Evolutionary conservation across 2,888 invertebrate genomes (phyloP).

Genomic region (Proisotoma minuta): DNA sequence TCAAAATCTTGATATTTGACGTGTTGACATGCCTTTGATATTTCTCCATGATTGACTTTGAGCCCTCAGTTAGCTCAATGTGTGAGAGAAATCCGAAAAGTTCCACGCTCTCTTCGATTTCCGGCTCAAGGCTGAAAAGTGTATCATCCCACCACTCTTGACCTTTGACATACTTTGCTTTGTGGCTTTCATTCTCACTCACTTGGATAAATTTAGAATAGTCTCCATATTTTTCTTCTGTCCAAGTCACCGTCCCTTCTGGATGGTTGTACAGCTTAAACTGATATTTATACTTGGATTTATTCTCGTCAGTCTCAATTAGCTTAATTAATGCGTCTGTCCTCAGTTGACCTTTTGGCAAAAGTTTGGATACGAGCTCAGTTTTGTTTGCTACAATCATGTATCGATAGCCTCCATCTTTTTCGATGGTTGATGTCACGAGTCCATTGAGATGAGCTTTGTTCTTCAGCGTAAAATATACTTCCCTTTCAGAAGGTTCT

Average conservation of each 20-base stretch:
- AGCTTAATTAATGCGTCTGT: neutral
- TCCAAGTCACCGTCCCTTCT: neutral
- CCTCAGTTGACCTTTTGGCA: neutral
- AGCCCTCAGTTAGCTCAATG: neutral
- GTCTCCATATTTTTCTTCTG: neutral
- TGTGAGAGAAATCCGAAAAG: neutral
- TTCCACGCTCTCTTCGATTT: neutral
- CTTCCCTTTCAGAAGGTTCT: constrained; percentile 5
- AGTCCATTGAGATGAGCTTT: no score
- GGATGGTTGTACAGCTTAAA: neutral
- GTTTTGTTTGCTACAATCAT: neutral
- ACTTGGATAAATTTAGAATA: neutral
- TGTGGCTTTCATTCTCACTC: neutral
- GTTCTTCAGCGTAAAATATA: neutral
- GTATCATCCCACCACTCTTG: neutral
- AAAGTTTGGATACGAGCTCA: neutral
- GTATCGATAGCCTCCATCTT: neutral
- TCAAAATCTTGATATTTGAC: neutral
- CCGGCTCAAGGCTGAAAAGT: neutral
- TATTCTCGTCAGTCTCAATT: neutral
- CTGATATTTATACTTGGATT: neutral
- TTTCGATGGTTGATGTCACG: no score
- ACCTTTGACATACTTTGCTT: neutral
- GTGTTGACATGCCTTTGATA: neutral
- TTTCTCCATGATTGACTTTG: neutral